These are phyloP conservation scores for Sebastes diploproa DNA, from an alignment of 2,797 vertebrate species.

Conservation along the genomic window DNA sequence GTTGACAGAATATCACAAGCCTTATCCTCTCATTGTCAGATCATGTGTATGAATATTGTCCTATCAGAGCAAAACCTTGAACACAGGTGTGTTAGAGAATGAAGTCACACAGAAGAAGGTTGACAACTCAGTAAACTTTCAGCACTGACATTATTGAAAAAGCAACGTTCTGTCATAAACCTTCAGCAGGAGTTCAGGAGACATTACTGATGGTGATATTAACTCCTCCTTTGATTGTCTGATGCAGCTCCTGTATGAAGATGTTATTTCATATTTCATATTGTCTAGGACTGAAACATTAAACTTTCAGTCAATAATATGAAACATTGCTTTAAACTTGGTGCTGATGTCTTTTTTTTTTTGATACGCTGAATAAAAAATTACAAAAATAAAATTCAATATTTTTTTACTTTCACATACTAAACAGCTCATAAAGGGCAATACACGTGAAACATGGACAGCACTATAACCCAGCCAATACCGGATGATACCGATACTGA, in stretches of 20 bases:
- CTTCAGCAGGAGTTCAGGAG: neutral
- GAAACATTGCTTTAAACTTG: neutral
- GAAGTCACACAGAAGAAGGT: neutral
- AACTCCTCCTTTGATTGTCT: neutral
- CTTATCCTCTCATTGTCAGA: neutral
- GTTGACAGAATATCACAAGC: neutral
- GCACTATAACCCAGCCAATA: neutral
- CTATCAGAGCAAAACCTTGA: neutral
- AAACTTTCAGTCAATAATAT: neutral
- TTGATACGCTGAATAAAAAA: neutral
- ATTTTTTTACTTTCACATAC: neutral
- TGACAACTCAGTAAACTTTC: neutral
- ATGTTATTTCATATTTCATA: neutral
- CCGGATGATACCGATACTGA: neutral
- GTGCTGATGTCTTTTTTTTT: too few relatives aligned
- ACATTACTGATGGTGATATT: neutral
- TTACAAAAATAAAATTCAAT: neutral
- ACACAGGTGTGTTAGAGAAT: neutral
- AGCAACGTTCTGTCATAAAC: neutral
- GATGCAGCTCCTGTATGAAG: neutral
- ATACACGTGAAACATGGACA: neutral
- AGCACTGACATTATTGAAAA: neutral
- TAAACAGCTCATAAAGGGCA: neutral
- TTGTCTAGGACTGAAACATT: neutral
- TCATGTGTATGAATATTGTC: neutral